Conservation (phyloP, 2,888 invertebrate genomes). For the Xylota segnis region DNA sequence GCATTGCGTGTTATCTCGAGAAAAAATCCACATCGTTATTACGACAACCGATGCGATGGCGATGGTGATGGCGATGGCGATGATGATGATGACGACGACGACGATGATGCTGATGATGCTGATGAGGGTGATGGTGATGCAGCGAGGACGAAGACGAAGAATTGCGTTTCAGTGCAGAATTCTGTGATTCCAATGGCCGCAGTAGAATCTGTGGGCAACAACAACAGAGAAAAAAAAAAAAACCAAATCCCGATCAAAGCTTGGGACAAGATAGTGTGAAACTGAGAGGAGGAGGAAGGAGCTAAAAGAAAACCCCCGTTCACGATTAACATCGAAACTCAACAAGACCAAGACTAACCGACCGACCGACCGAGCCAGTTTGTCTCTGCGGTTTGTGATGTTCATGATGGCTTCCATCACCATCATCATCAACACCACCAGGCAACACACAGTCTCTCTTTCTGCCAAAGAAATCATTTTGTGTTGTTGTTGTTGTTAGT, state of each 20-base stretch:
- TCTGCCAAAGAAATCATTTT: slow-evolving; percentile 56
- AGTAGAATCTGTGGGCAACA: slow-evolving; percentile 8
- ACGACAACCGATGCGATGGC: slow-evolving; percentile 65
- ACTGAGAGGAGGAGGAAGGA: slow-evolving; percentile 61
- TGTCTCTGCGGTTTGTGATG: slow-evolving; percentile 82
- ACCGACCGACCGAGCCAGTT: slow-evolving; percentile 78
- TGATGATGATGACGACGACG: slow-evolving; percentile 27
- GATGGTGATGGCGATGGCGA: slow-evolving; percentile 21
- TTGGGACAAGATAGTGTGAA: slow-evolving; percentile 71
- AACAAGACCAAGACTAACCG: slow-evolving; percentile 65
- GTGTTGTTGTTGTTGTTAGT: slow-evolving; percentile 27
- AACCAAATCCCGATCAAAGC: slow-evolving; percentile 66
- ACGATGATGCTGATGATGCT: background rate
- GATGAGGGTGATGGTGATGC: too few species aligned
- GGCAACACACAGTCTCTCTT: slow-evolving; percentile 37
- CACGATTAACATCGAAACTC: slow-evolving; percentile 76
- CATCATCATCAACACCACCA: slow-evolving; percentile 80
- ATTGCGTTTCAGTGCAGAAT: slow-evolving; percentile 5
- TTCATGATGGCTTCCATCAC: slow-evolving; percentile 84
- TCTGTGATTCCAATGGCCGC: slow-evolving; percentile 30
- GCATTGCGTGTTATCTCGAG: slow-evolving; percentile 77
- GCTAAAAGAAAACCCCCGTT: slow-evolving; percentile 40
- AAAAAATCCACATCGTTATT: slow-evolving; percentile 79
- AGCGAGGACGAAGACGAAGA: slow-evolving; percentile 4
- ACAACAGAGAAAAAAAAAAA: slow-evolving; percentile 11